These are phyloP conservation scores for Diplodus puntazzo DNA, from an alignment of 2,797 vertebrate species.

Conservation along the genomic window DNA sequence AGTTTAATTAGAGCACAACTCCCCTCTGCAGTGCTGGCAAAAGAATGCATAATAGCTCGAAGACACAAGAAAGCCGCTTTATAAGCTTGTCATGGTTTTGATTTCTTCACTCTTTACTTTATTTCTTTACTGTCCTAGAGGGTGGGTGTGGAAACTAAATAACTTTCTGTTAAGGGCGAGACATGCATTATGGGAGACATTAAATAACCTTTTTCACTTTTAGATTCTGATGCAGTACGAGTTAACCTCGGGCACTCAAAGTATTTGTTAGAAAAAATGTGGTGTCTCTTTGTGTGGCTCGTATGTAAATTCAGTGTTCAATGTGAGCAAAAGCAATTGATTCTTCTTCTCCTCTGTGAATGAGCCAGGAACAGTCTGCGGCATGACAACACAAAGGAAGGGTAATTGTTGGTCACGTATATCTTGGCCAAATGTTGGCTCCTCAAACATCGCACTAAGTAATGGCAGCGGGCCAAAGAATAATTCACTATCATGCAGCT, in stretches of 20 bases:
- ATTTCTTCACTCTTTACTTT: conserved; percentile 68
- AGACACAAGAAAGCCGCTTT: conserved; percentile 76
- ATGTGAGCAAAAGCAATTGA: conserved; percentile 49
- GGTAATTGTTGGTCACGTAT: conserved; percentile 75
- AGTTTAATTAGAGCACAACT: conserved; percentile 85
- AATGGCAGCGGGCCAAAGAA: conserved; percentile 61
- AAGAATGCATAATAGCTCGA: conserved; percentile 81
- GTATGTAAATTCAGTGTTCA: conserved; percentile 47
- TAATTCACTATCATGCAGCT: conserved; percentile 69
- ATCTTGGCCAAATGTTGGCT: conserved; percentile 72
- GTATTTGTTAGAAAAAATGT: conserved; percentile 24
- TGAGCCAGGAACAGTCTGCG: conserved; percentile 51
- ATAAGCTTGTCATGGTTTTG: conserved; percentile 77
- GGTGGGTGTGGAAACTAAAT: conserved; percentile 34
- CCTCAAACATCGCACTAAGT: conserved; percentile 64
- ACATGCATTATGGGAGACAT: conserved; percentile 26
- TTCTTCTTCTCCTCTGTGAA: conserved; percentile 48
- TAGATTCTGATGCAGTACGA: conserved; percentile 16
- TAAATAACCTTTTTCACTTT: conserved; percentile 30
- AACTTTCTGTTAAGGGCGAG: conserved; percentile 26
- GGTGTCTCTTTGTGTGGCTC: conserved; percentile 4
- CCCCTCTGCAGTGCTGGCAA: conserved; percentile 76
- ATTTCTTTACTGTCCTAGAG: conserved; percentile 38
- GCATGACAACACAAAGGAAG: conserved; percentile 59
- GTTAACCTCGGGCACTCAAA: conserved; percentile 24